Conservation (phyloP, 2,113 vertebrate genomes). For the Petromus typicus region DNA sequence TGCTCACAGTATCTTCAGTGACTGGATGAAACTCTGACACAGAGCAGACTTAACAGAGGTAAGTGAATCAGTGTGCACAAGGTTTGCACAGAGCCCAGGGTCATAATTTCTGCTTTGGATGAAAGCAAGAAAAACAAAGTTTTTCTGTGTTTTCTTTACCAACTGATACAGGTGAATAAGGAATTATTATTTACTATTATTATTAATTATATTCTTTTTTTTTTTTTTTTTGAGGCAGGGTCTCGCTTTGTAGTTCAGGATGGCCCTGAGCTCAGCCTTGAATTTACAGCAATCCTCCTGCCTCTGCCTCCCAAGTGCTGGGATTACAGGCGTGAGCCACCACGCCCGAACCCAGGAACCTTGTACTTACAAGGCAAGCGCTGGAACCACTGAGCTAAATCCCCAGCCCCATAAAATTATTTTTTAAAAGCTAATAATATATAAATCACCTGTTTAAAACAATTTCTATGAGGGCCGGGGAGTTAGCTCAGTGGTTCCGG, state of each 20-base stretch:
- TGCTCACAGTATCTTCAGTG: neutral
- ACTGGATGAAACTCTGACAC: neutral
- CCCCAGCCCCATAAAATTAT: neutral
- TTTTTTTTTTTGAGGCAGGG: no score
- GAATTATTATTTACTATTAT: neutral
- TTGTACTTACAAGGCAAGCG: no score
- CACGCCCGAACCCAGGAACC: no score
- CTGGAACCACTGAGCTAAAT: no score
- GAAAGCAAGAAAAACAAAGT: neutral
- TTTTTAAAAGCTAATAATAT: conserved; percentile 21
- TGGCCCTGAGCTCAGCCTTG: no score
- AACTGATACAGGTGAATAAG: neutral
- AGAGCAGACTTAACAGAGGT: neutral
- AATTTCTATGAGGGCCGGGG: neutral
- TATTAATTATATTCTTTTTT: no score
- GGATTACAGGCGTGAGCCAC: no score
- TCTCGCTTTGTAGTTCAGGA: no score
- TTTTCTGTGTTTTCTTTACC: conserved; percentile 27
- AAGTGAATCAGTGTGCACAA: neutral
- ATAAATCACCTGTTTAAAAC: conserved; percentile 47
- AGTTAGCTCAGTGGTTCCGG: no score
- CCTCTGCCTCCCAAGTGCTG: no score
- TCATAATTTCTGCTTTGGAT: neutral
- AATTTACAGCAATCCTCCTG: no score
- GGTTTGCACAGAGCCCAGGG: neutral